Conservation (phyloP, 2,888 invertebrate species). For the Acleris literana region DNA sequence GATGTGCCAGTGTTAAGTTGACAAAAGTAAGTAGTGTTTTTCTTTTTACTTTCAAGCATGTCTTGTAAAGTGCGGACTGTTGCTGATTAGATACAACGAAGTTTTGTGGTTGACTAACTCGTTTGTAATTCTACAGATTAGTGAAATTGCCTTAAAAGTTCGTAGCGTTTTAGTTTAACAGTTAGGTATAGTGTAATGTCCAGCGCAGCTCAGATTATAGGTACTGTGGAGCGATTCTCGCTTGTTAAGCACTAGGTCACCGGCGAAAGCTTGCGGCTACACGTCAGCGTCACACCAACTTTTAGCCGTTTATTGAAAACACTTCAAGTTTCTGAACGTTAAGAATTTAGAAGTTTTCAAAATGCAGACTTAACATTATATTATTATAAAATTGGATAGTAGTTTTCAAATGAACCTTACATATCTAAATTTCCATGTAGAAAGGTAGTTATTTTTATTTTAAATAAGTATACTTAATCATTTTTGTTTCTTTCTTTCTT, state of each 20-base stretch:
- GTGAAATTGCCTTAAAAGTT: constrained; percentile 16
- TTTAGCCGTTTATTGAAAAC: constrained; percentile 15
- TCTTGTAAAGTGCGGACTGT: constrained; percentile 16
- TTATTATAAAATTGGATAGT: too few relatives aligned
- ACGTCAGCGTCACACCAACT: constrained; percentile 28
- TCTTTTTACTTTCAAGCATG: constrained; percentile 13
- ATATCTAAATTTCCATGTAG: too few relatives aligned
- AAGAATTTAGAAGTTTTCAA: too few relatives aligned
- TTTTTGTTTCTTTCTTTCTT: too few relatives aligned
- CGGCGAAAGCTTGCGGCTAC: constrained; percentile 30
- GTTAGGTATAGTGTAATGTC: constrained; percentile 5
- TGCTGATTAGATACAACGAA: constrained; percentile 16
- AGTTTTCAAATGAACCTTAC: too few relatives aligned
- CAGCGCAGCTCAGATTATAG: not conserved
- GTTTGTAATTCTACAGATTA: constrained; percentile 17
- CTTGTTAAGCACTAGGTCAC: constrained; percentile 30
- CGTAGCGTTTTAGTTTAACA: constrained; percentile 3
- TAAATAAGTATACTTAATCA: too few relatives aligned
- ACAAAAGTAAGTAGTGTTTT: constrained; percentile 56
- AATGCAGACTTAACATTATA: too few relatives aligned
- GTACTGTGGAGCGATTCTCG: constrained; percentile 15
- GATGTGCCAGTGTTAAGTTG: constrained; percentile 57
- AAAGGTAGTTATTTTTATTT: too few relatives aligned
- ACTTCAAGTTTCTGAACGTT: not conserved
- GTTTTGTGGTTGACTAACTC: constrained; percentile 10